These are phyloP conservation scores for Chironex yamaguchii DNA, from an alignment of 30 jellyfish, hydroid and myxozoan species.

Conservation along the genomic window DNA sequence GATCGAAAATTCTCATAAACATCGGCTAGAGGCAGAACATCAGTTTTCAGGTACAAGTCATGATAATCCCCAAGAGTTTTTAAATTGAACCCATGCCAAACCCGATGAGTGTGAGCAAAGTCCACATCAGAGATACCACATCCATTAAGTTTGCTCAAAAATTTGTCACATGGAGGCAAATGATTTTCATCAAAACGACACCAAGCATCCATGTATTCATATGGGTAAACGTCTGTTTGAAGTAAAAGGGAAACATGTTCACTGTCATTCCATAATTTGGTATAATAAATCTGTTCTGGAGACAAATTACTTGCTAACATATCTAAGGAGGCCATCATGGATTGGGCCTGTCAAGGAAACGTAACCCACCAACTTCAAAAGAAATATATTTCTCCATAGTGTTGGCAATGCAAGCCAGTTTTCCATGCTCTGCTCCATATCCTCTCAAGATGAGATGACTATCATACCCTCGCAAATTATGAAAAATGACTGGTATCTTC, in stretches of 20 bases:
- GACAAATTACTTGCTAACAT: conserved; percentile 30
- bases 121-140: conserved; percentile 27
- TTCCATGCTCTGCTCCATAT: conserved; percentile 49
- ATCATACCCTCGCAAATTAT: conserved; percentile 64
- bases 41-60: conserved; percentile 30
- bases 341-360: conserved; percentile 23
- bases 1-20: conserved; percentile 38
- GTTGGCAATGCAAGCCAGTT: conserved; percentile 27
- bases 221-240: conserved; percentile 76
- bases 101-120: conserved; percentile 33
- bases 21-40: conserved; percentile 53
- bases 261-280: neutral
- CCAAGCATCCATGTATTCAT: conserved; percentile 56
- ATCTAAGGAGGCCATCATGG: conserved; percentile 45
- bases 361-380: conserved; percentile 32
- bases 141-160: conserved; percentile 1
- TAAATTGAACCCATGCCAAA: conserved; percentile 2
- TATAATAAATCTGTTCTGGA: neutral
- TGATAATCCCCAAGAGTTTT: conserved; percentile 28
- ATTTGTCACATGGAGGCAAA: conserved; percentile 43
- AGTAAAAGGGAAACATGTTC: conserved; percentile 7
- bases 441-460: conserved; percentile 52
- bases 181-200: conserved; percentile 12
- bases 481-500: conserved; percentile 67
- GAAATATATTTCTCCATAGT: conserved; percentile 47